Conservation (phyloP, 2,797 vertebrate species). For the Schizopygopsis pylzovi region DNA sequence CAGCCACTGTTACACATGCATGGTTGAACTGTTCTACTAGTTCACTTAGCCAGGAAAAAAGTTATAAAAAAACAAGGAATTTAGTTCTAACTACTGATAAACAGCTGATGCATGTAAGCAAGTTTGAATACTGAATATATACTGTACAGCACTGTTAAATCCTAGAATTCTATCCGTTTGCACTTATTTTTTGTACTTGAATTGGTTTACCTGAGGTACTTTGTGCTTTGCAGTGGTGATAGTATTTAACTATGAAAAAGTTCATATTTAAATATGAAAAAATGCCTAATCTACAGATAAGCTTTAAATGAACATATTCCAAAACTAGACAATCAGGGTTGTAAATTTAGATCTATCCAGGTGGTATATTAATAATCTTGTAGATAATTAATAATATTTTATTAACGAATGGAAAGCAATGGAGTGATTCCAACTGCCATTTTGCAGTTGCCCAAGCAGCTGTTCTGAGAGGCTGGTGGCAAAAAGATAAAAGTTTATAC, state of each 20-base stretch:
- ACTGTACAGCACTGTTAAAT: not conserved
- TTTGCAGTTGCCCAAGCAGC: conserved; percentile 21
- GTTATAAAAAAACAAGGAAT: not conserved
- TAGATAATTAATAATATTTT: conserved; percentile 16
- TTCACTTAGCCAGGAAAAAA: conserved; percentile 10
- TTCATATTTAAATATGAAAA: too few relatives aligned
- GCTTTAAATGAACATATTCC: not conserved
- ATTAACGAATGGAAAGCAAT: conserved; percentile 5
- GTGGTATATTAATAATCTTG: conserved; percentile 16
- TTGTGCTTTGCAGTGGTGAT: not conserved
- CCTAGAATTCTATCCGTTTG: not conserved
- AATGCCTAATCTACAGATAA: not conserved
- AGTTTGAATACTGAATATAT: not conserved
- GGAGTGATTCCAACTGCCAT: conserved; percentile 22
- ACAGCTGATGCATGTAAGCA: conserved; percentile 2
- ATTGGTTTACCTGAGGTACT: not conserved
- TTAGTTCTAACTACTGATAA: not conserved
- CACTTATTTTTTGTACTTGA: not conserved
- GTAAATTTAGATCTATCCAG: conserved; percentile 11
- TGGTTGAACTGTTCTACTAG: conserved; percentile 8
- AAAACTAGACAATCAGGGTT: not conserved
- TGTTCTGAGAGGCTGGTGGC: not conserved
- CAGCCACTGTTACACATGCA: conserved; percentile 19
- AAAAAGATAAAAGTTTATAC: not conserved
- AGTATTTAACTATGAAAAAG: not conserved